Base-by-base conservation (phyloP, 2,797 vertebrate genomes). In the Microcaecilia unicolor region DNA sequence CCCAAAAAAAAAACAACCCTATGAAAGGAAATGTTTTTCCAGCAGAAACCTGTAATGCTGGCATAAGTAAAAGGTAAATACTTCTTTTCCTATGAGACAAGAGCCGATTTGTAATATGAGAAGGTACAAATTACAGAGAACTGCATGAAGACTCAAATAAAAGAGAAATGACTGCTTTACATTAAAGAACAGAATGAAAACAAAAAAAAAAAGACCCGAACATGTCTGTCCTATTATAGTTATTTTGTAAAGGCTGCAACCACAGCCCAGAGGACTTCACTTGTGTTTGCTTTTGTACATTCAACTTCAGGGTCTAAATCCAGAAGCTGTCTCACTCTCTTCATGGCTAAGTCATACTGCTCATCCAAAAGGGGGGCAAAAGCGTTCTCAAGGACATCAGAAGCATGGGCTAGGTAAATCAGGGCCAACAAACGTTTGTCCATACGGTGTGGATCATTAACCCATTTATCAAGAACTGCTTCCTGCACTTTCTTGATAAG, bases 401-500 rank as follows among this genome's bases (percentile, higher is more conserved):
- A 97, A 16, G 93, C 92, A 23, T 97, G 92, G 16, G 94, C 93
- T 49, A 98, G 74, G 58, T 95, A 97, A 69, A 97, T 86, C 4
- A 97, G 92, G 3, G 92, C 90, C 35, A 98, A 74, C 66, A 96
- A 45, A 11, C 93, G 88, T 63, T 91, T 94, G 86, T 98, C 94
- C 91, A 98, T 95, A 55, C 92, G 89, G 24, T 94, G 88, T 1
- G 93, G 88, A 67, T 97, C 92, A 1, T 97, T 95, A 32, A 95
- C 91, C 94, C 94, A 98, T 52, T 89, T 90, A 57, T 97, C 91
- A 65, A 97, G 84, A 41, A 97, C 88, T 0, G 87, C 88, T 63
- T 96, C 93, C 52, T 96, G 93, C 16, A 96, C 91, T 68, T 89
- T 94, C 78, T 90, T 94, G 71, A 98, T 92, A 65, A 98, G 91